Percentiles rank a stretch among this genome's conserved stretches.
Evolutionary conservation across 2,797 vertebrate genomes (phyloP).

Genomic region (Mycteria americana): DNA sequence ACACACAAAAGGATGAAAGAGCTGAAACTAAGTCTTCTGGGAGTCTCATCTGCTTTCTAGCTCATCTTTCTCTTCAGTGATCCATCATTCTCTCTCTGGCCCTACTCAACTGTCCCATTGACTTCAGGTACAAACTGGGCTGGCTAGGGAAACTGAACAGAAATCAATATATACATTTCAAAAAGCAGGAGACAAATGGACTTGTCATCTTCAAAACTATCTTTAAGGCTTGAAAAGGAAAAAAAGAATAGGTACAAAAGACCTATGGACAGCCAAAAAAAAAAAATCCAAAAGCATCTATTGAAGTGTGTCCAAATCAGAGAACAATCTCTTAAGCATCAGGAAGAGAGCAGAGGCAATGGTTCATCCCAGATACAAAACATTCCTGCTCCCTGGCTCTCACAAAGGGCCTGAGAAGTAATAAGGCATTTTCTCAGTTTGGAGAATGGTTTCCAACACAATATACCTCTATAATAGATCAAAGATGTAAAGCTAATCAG

Average conservation of each 20-base stretch:
- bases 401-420: neutral
- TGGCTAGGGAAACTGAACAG: neutral
- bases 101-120: neutral
- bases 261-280: neutral
- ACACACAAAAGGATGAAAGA: neutral
- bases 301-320: neutral
- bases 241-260: neutral
- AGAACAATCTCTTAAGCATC: neutral
- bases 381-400: neutral
- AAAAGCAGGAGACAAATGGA: neutral
- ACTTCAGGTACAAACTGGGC: neutral
- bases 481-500: neutral
- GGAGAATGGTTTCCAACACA: slow-evolving; percentile 6
- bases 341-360: neutral
- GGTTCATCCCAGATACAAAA: neutral
- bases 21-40: neutral
- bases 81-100: neutral
- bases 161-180: neutral
- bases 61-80: neutral
- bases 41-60: neutral
- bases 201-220: neutral
- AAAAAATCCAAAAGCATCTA: neutral
- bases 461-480: neutral
- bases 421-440: neutral
- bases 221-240: neutral